Conservation (phyloP, 2,888 invertebrate genomes). For the Amiota mariae region DNA sequence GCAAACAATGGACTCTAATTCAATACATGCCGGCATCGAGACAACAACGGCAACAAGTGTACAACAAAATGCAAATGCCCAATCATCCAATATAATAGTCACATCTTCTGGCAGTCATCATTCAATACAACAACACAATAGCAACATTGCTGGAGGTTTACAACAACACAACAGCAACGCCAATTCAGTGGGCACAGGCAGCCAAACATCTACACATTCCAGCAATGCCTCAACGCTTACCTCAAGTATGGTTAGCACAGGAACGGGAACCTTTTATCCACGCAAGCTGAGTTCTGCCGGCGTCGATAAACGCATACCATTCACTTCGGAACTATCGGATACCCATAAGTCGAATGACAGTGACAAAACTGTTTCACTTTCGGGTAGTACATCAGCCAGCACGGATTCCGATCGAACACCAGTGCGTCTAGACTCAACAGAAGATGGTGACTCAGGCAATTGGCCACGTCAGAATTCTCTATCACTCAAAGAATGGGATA, state of each 20-base stretch:
- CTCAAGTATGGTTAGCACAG: slow-evolving; percentile 53
- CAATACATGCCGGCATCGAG: not conserved
- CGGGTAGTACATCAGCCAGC: slow-evolving; percentile 80
- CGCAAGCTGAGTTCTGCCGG: slow-evolving; percentile 74
- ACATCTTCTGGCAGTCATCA: slow-evolving; percentile 45
- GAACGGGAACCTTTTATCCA: slow-evolving; percentile 69
- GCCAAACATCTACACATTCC: slow-evolving; percentile 51
- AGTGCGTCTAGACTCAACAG: slow-evolving; percentile 84
- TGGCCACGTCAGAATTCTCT: slow-evolving; percentile 90
- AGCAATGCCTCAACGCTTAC: slow-evolving; percentile 40
- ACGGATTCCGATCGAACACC: slow-evolving; percentile 89
- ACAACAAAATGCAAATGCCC: slow-evolving; percentile 33
- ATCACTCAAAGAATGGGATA: slow-evolving; percentile 97
- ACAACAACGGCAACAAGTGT: slow-evolving; percentile 32
- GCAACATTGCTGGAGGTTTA: slow-evolving; percentile 1
- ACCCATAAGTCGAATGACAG: slow-evolving; percentile 79
- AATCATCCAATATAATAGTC: slow-evolving; percentile 32
- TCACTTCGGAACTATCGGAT: slow-evolving; percentile 74
- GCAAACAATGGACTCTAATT: slow-evolving; percentile 36
- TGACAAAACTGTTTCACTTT: slow-evolving; percentile 82
- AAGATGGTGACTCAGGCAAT: slow-evolving; percentile 81
- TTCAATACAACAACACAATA: slow-evolving; percentile 43
- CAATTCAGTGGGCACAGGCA: slow-evolving; percentile 35
- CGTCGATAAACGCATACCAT: slow-evolving; percentile 65
- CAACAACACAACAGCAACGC: slow-evolving; percentile 11